Evolutionary conservation across 2,888 invertebrate species (phyloP), one percentile per base, ranked within the genome.

Genomic region (Tromatobia lineatoria): DNA sequence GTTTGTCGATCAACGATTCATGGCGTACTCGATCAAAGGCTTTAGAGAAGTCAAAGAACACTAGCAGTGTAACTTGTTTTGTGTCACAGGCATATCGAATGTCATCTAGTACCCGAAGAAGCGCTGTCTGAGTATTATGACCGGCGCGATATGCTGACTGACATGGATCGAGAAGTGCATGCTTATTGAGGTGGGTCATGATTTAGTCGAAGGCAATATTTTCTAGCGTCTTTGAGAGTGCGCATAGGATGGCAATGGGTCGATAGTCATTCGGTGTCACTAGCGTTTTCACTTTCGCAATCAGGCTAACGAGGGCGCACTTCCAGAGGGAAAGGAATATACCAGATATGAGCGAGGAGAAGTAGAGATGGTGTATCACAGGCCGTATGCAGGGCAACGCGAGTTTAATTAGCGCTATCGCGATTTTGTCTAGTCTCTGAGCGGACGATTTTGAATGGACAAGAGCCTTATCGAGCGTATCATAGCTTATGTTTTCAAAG

Each of bases 21-120:
- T 29, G 88, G 76, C 88, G 76, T 4, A 91, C 87, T 3, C 79
- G 76, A 59, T 91, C 90, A 52, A 91, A 91, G 8, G 90, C 91
- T 18, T 90, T 88, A 0, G 89, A 88, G 57, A 88, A 90, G 70
- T 91, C 90, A 7, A 91, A 84, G 0, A 90, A 67, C 0, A 87
- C 80, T 2, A 90, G 59, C 0, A 90, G 25, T 0, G 89, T 88
- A 7, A 88, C 80, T 70, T 61, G 42, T 3, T 87, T 85, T 0
- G 25, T 20, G 66, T 92, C 90, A 7, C 85, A 83, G 0, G 85
- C 88, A 0, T 45, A 20, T 10, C 89, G 52, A 1, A 91, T 81
- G 61, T 91, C 87, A 47, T 90, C 89, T 0, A 86, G 34, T 0
- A 91, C 86, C 34, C 87, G 84, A 0, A 88, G 11, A 0, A 91